Evolutionary conservation across 2,797 vertebrate genomes (phyloP).

Genomic region (Cheirogaleus major): DNA sequence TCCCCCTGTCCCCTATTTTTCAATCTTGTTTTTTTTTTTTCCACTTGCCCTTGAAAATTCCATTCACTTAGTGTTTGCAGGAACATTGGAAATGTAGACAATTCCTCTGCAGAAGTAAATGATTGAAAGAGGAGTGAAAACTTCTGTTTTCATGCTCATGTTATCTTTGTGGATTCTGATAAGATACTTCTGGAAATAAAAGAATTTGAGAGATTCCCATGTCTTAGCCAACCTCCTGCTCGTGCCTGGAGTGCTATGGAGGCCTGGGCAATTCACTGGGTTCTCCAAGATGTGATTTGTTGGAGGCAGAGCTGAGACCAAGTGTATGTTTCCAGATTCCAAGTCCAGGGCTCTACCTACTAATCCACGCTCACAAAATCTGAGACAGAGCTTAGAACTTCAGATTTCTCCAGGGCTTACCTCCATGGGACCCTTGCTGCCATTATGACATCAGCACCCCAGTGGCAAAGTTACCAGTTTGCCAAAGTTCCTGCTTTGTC

Average conservation of each 20-base stretch:
- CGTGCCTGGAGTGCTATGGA: not conserved
- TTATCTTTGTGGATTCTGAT: not conserved
- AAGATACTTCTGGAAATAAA: not conserved
- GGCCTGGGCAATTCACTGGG: not conserved
- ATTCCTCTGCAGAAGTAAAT: not conserved
- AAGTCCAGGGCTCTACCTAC: not conserved
- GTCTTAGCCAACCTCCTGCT: not conserved
- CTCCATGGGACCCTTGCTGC: not conserved
- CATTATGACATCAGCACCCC: conserved; percentile 35
- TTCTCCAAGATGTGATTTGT: not conserved
- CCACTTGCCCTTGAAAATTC: not conserved
- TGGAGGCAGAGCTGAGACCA: not conserved
- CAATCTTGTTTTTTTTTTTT: too few species aligned
- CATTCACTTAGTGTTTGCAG: not conserved
- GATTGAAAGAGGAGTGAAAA: not conserved
- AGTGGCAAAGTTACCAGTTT: not conserved
- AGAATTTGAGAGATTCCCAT: not conserved
- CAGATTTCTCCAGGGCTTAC: not conserved
- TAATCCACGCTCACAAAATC: not conserved
- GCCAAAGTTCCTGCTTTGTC: not conserved
- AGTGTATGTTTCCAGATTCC: not conserved
- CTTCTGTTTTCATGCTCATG: not conserved
- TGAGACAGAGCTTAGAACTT: not conserved
- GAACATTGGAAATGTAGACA: not conserved
- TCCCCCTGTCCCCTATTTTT: not conserved